Conservation (phyloP, 2,797 vertebrate species). For the Pogoniulus pusillus region DNA sequence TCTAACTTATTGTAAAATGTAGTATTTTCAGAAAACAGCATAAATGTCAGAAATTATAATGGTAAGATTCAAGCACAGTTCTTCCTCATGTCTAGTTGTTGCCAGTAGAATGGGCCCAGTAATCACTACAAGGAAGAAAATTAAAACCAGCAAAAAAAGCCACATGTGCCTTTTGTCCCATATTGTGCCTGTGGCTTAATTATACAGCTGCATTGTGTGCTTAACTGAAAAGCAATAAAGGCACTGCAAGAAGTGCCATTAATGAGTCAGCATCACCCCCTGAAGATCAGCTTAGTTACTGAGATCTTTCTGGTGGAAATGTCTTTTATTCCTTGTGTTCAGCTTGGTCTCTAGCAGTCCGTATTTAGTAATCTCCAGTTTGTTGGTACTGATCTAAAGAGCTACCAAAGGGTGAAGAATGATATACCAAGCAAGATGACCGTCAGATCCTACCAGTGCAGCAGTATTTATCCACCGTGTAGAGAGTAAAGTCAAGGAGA, state of each 20-base stretch:
- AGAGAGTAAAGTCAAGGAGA: background rate
- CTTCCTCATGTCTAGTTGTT: background rate
- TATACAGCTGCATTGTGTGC: conserved; percentile 3
- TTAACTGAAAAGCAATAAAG: conserved; percentile 20
- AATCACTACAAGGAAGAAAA: conserved; percentile 20
- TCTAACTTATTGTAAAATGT: background rate
- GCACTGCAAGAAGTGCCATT: background rate
- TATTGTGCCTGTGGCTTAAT: background rate
- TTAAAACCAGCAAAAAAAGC: background rate
- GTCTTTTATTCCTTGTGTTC: background rate
- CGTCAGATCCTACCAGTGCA: background rate
- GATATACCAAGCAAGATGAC: background rate
- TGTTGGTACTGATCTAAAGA: background rate
- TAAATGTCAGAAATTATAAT: background rate
- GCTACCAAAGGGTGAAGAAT: background rate
- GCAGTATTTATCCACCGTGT: background rate
- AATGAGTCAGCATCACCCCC: conserved; percentile 12
- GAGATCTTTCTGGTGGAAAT: background rate
- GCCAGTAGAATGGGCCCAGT: background rate
- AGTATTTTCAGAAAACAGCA: background rate
- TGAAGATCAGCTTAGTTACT: conserved; percentile 1
- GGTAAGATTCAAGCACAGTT: background rate
- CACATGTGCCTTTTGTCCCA: background rate
- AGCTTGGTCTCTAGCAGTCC: background rate
- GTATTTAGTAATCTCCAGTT: background rate